Evolutionary conservation across 2,888 invertebrate species (phyloP).

Genomic region (Drosophila hamatofila): DNA sequence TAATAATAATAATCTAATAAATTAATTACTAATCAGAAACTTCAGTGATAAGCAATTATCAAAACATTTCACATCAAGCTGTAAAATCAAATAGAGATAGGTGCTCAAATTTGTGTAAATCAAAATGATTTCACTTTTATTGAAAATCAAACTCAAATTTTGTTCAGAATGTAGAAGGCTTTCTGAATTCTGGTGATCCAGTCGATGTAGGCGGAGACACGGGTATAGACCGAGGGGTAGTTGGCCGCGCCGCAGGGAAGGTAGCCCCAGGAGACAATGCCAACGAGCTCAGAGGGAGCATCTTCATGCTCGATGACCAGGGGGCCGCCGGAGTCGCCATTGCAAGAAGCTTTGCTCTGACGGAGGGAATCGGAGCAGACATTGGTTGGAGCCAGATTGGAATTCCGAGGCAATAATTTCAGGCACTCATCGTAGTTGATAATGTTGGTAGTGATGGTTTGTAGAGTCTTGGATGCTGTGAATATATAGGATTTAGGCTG

Average conservation of each 20-base stretch:
- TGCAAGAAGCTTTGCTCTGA: constrained; percentile 85
- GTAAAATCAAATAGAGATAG: not conserved
- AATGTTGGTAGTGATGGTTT: constrained; percentile 78
- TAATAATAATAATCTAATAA: not conserved
- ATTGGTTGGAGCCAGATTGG: constrained; percentile 80
- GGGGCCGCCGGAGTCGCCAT: constrained; percentile 84
- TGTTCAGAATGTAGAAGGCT: constrained; percentile 69
- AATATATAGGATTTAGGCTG: constrained; percentile 69
- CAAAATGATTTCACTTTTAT: constrained; percentile 25
- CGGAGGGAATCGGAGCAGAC: constrained; percentile 85
- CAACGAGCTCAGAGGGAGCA: constrained; percentile 80
- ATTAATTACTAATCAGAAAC: not conserved
- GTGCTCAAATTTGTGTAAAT: not conserved
- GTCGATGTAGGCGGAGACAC: constrained; percentile 84
- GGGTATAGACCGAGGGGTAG: constrained; percentile 85
- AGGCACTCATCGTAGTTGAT: constrained; percentile 72
- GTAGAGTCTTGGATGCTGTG: constrained; percentile 68
- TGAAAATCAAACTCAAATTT: constrained; percentile 29
- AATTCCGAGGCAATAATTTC: constrained; percentile 54
- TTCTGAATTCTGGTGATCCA: constrained; percentile 81
- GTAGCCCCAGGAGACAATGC: constrained; percentile 86
- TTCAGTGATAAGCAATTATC: not conserved
- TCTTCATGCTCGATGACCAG: constrained; percentile 68
- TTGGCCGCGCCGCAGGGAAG: constrained; percentile 85
- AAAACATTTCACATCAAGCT: not conserved